Evolutionary conservation across 2,113 vertebrate genomes (phyloP).

Genomic region (Charina bottae): DNA sequence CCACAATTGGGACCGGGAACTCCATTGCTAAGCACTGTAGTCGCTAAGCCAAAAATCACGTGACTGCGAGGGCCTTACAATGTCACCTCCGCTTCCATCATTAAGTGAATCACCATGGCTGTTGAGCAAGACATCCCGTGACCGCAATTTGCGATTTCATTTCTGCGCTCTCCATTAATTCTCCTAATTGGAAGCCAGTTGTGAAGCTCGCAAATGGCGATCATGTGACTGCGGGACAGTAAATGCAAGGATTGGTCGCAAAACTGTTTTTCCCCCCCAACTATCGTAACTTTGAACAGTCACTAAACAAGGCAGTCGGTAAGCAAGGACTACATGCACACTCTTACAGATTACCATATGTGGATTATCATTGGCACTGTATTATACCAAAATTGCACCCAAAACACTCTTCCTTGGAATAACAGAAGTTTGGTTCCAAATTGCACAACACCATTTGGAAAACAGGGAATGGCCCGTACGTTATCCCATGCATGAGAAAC

Average conservation of each 20-base stretch:
- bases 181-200: not conserved
- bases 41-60: not conserved
- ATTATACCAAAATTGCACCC: not conserved
- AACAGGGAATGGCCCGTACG: no score
- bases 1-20: not conserved
- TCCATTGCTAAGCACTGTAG: not conserved
- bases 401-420: not conserved
- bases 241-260: not conserved
- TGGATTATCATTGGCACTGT: not conserved
- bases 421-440: not conserved
- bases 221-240: not conserved
- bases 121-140: not conserved
- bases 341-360: not conserved
- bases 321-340: not conserved
- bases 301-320: not conserved
- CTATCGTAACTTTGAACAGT: not conserved
- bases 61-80: not conserved
- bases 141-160: not conserved
- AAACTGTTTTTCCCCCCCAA: not conserved
- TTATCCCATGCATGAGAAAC: not conserved
- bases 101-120: not conserved
- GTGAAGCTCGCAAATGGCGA: not conserved
- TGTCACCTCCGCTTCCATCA: not conserved
- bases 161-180: not conserved
- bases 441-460: not conserved